Evolutionary conservation across 2,888 invertebrate genomes (phyloP).

Genomic region (Meandrusa payeni): DNA sequence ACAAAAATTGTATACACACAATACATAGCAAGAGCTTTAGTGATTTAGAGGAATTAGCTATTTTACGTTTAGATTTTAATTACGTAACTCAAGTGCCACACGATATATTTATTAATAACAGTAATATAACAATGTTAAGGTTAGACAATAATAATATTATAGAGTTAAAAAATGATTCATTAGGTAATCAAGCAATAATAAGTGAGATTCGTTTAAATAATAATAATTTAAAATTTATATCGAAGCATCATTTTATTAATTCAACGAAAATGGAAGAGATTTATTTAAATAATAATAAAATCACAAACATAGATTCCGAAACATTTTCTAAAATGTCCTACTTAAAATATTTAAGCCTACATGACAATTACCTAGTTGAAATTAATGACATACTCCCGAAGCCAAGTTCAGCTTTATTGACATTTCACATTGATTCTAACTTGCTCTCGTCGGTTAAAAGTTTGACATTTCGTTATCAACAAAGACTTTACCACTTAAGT

Average conservation of each 20-base stretch:
- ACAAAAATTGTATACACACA: constrained; percentile 91
- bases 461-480: constrained; percentile 87
- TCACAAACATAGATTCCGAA: constrained; percentile 89
- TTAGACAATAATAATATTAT: constrained; percentile 92
- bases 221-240: constrained; percentile 88
- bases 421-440: constrained; percentile 90
- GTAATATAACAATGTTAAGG: constrained; percentile 88
- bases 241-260: constrained; percentile 88
- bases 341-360: constrained; percentile 91
- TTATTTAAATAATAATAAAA: constrained; percentile 92
- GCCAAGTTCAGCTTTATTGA: constrained; percentile 84
- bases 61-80: constrained; percentile 92
- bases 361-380: constrained; percentile 88
- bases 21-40: constrained; percentile 90
- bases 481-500: constrained; percentile 91
- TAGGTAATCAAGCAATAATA: constrained; percentile 86
- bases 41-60: constrained; percentile 87
- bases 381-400: constrained; percentile 90
- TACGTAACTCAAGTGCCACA: constrained; percentile 90
- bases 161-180: constrained; percentile 88
- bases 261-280: constrained; percentile 88
- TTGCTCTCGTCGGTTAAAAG: constrained; percentile 86
- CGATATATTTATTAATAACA: constrained; percentile 87
- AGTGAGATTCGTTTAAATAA: constrained; percentile 91
- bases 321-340: constrained; percentile 86